These are phyloP conservation scores for Bufo bufo DNA, from an alignment of 2,113 vertebrate species.

Conservation along the genomic window DNA sequence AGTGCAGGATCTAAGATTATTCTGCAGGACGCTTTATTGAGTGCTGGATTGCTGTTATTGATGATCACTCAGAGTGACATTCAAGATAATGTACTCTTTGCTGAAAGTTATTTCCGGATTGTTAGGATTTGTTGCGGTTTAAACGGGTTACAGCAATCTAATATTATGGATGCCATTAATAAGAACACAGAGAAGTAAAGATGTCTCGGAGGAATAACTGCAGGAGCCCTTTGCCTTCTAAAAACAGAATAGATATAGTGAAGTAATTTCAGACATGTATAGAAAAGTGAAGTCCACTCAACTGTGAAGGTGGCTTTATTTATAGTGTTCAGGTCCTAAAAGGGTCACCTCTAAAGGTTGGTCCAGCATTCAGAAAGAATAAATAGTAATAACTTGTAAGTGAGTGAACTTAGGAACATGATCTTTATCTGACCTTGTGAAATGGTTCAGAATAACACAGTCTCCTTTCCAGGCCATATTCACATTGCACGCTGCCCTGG, in stretches of 20 bases:
- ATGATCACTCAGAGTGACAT: conserved; percentile 11
- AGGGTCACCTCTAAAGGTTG: conserved; percentile 8
- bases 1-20: background rate
- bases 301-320: background rate
- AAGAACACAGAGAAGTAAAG: conserved; percentile 21
- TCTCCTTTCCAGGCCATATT: background rate
- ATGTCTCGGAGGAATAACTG: conserved; percentile 17
- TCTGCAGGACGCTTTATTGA: conserved; percentile 15
- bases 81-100: conserved; percentile 25
- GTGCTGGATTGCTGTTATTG: conserved; percentile 14
- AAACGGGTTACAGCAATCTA: conserved; percentile 31
- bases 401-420: background rate
- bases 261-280: background rate
- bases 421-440: conserved; percentile 18
- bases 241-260: background rate
- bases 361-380: background rate
- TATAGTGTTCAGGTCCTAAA: background rate
- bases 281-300: background rate
- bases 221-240: background rate
- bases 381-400: conserved; percentile 2
- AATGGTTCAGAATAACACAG: background rate
- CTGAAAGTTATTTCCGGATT: conserved; percentile 25
- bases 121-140: conserved; percentile 24
- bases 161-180: conserved; percentile 29
- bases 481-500: too few relatives aligned